These are phyloP conservation scores for Echiichthys vipera DNA, from an alignment of 2,797 vertebrate genomes.

Conservation along the genomic window DNA sequence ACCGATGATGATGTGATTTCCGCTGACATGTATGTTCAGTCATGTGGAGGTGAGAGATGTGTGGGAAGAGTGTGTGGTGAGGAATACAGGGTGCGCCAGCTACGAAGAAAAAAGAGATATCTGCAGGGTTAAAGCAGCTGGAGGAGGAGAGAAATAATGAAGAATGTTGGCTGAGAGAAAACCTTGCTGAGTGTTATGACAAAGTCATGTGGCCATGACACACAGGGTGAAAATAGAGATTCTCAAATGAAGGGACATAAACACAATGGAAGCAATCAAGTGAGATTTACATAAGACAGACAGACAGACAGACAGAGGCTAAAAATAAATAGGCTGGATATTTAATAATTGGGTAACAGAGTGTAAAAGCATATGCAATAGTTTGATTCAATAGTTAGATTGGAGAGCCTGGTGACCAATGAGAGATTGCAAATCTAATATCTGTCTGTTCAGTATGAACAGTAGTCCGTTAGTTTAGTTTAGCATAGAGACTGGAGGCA, in stretches of 20 bases:
- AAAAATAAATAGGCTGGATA: neutral
- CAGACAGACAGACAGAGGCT: too few species aligned
- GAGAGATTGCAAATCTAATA: too few species aligned
- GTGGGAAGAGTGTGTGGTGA: constrained; percentile 12
- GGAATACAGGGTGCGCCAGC: constrained; percentile 8
- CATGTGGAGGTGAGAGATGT: constrained; percentile 20
- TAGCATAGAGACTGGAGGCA: too few species aligned
- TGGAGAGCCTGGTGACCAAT: too few species aligned
- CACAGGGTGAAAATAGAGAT: constrained; percentile 56
- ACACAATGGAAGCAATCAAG: constrained; percentile 54
- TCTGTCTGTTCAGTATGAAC: too few species aligned
- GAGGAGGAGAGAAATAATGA: constrained; percentile 52
- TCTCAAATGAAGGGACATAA: constrained; percentile 43
- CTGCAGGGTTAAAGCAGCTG: constrained; percentile 59
- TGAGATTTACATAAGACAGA: constrained; percentile 9
- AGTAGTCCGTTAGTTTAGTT: too few species aligned
- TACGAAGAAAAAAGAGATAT: constrained; percentile 48
- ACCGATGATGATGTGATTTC: constrained; percentile 11
- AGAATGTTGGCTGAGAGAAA: constrained; percentile 51
- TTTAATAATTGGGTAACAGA: neutral
- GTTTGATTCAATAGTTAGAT: neutral
- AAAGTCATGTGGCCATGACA: constrained; percentile 49
- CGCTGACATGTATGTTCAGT: neutral
- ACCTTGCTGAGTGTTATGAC: constrained; percentile 65
- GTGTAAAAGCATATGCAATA: neutral